These are phyloP conservation scores for Deilephila elpenor DNA, from an alignment of 2,888 invertebrate species.

Conservation along the genomic window DNA sequence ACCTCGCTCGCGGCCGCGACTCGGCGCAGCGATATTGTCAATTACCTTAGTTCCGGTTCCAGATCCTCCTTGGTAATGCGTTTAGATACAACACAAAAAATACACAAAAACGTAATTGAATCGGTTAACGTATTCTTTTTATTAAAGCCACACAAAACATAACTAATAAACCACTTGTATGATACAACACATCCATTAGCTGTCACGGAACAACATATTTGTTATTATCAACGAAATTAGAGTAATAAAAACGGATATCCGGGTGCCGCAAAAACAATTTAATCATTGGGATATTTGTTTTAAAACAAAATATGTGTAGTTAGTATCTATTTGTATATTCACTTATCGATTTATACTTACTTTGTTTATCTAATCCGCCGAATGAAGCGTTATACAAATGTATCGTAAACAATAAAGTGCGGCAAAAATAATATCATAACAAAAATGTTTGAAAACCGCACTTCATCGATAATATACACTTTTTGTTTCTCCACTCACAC, in stretches of 20 bases:
- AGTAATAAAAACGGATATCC: slow-evolving; percentile 23
- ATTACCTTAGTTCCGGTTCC: slow-evolving; percentile 78
- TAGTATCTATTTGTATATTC: not conserved
- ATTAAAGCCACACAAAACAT: slow-evolving; percentile 55
- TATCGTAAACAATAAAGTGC: not conserved
- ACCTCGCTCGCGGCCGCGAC: slow-evolving; percentile 40
- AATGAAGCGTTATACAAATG: not conserved
- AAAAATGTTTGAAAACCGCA: not conserved
- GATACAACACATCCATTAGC: slow-evolving; percentile 1
- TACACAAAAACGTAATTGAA: slow-evolving; percentile 67
- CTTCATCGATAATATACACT: not conserved
- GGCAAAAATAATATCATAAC: not conserved
- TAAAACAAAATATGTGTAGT: not conserved
- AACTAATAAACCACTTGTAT: slow-evolving; percentile 37
- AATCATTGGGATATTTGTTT: not conserved
- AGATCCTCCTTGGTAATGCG: slow-evolving; percentile 76
- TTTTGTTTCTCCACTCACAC: not conserved
- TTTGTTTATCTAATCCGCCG: slow-evolving; percentile 7
- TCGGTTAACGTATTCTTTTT: slow-evolving; percentile 64
- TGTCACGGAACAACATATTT: slow-evolving; percentile 10
- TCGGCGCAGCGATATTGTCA: slow-evolving; percentile 61
- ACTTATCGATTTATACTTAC: not conserved
- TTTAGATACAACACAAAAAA: slow-evolving; percentile 57
- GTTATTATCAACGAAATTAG: slow-evolving; percentile 20
- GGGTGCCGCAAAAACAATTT: not conserved